Evolutionary conservation across 2,797 vertebrate genomes (phyloP), one percentile per base, ranked within the genome.

Genomic region (Toxotes lorentzi): DNA sequence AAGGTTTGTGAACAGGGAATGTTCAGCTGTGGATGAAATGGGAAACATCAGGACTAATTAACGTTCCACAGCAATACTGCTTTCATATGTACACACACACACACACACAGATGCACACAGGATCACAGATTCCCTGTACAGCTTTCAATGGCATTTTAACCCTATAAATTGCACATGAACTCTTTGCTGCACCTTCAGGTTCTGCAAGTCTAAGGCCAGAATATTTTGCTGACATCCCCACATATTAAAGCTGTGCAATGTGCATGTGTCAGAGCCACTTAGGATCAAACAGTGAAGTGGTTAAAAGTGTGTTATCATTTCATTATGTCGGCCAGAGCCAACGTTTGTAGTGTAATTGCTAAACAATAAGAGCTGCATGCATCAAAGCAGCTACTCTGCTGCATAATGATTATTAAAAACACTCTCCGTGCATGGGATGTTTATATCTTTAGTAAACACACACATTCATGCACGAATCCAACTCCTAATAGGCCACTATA

Each of bases 11-110:
- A 76, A 69, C 73, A 83, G 84, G 73, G 75, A 91, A 86, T 16
- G 5, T 78, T 88, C 48, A 69, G 64, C 71, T 88, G 81, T 82
- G 79, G 87, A 86, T 88, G 85, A 92, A 94, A 94, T 72, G 47
- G 86, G 79, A 94, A 92, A 90, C 88, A 81, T 93, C 88, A 89
- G 74, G 74, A 70, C 86, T 90, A 93, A 94, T 93, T 91, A 92
- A 90, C 34, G 41, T 82, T 88, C 40, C 35, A 14, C 50, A 61
- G 67, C 58, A 73, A 70, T 65, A 35, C 63, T 59, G 72, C 74
- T 75, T 79, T 77, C 60, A 70, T 45, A 60, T 45, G 14, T 24
- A 21, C 19, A 4, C 14, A 48, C 48, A 32, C 48, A 70, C 64
- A 67, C 32, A 64, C 6, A 5, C 40, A 60, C 34, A 30, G 27